These are phyloP conservation scores for Pseudachorutes palmiensis DNA, from an alignment of 1,140 invertebrate species.

Conservation along the genomic window DNA sequence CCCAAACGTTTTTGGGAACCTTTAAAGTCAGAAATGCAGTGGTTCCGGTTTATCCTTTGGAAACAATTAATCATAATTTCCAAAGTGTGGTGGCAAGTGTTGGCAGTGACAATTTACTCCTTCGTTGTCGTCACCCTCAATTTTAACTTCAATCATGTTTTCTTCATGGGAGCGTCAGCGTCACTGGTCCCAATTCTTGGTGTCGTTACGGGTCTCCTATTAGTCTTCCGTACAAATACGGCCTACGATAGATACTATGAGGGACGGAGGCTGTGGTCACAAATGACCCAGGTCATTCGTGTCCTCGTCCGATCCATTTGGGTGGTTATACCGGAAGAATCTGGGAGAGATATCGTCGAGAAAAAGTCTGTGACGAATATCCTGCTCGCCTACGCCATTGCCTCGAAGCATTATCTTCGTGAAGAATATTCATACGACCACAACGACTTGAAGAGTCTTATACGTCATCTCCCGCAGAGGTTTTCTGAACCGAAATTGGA, in stretches of 20 bases:
- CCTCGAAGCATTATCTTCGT: constrained; percentile 24
- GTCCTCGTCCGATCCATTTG: constrained; percentile 1
- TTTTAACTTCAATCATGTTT: constrained; percentile 2
- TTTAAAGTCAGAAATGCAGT: not conserved
- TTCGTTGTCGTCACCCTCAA: not conserved
- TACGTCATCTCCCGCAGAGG: constrained; percentile 12
- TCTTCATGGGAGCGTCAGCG: constrained; percentile 12
- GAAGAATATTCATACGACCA: constrained; percentile 29
- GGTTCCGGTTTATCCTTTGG: not conserved
- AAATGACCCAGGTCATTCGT: constrained; percentile 4
- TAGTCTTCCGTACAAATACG: constrained; percentile 31
- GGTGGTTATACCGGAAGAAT: not conserved
- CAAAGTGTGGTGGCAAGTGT: constrained; percentile 26
- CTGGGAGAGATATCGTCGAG: constrained; percentile 15
- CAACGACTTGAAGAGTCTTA: constrained; percentile 20
- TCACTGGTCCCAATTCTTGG: constrained; percentile 28
- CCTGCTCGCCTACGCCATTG: constrained; percentile 22
- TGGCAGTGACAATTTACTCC: constrained; percentile 20
- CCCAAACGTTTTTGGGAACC: too few relatives aligned
- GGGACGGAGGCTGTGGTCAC: constrained; percentile 9
- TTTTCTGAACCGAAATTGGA: not conserved
- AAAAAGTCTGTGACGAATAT: constrained; percentile 27
- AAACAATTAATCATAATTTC: constrained; percentile 8
- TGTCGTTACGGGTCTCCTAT: constrained; percentile 21
- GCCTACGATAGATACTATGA: constrained; percentile 28